phyloP scores from a whole-genome alignment of 1,140 invertebrate genomes.

The Bemisia tabaci region DNA sequence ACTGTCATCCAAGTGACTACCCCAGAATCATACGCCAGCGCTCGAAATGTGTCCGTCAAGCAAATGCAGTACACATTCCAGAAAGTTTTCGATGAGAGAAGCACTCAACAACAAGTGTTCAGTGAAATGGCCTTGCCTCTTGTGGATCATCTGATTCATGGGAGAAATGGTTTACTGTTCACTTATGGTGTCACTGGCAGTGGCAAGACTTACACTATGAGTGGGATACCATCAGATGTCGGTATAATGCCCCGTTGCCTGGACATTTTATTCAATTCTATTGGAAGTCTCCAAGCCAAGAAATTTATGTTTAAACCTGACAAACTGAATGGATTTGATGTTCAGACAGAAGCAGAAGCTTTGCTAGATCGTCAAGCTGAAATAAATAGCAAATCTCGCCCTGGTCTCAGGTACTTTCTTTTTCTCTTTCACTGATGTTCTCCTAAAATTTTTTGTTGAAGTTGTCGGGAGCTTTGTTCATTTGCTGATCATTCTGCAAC shows the following conservation, averaged over 20 bases:
- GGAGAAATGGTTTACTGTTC: constrained; percentile 81
- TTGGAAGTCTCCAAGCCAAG: constrained; percentile 57
- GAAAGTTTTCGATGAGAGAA: constrained; percentile 66
- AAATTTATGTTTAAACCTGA: constrained; percentile 87
- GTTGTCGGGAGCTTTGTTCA: too few species aligned
- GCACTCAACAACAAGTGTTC: constrained; percentile 60
- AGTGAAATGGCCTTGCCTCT: constrained; percentile 53
- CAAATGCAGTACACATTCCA: constrained; percentile 66
- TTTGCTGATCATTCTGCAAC: too few species aligned
- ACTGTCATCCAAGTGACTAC: constrained; percentile 51
- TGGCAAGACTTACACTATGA: constrained; percentile 94
- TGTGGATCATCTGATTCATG: constrained; percentile 61
- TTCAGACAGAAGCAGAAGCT: constrained; percentile 76
- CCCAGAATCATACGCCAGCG: constrained; percentile 45
- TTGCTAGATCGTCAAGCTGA: constrained; percentile 46
- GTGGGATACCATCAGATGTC: constrained; percentile 40
- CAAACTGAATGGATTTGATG: constrained; percentile 83
- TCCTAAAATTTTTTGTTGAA: too few species aligned
- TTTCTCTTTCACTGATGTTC: too few species aligned
- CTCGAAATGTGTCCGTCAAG: constrained; percentile 43
- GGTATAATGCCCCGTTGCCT: constrained; percentile 63
- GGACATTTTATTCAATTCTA: constrained; percentile 85
- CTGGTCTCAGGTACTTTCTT: too few species aligned
- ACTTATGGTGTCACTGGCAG: constrained; percentile 95
- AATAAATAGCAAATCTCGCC: constrained; percentile 18